Base-by-base conservation (phyloP, 2,888 invertebrate genomes). In the Melikaiella ostensackeni region DNA sequence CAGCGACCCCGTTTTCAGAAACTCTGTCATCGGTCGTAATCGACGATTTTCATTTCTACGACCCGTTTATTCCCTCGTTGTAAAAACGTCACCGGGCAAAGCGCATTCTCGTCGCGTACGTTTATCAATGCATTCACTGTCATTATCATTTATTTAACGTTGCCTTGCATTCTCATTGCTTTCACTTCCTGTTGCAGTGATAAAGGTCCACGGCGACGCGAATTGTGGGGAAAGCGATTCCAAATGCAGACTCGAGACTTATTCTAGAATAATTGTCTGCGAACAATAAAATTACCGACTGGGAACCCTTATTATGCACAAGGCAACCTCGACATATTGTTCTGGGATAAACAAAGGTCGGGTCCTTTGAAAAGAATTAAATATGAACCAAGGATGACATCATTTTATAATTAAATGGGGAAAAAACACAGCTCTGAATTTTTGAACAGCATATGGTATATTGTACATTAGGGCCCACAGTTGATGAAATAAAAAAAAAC, bases 131-230 rank as follows among this genome's bases (percentile, higher is more conserved):
- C 66, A 24, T 66, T 66, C 66, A 66, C 66, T 66, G 66, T 46
- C 66, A 66, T 66, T 66, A 66, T 66, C 66, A 66, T 66, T 66
- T 66, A 66, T 66, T 42, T 42, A 46, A 66, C 66, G 66, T 8
- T 42, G 24, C 24, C 38, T 64, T 64, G 64, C 64, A 64, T 38
- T 64, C 64, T 13, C 38, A 64, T 64, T 66, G 66, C 66, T 66
- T 66, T 66, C 66, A 66, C 66, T 66, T 66, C 66, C 66, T 66
- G 24, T 19, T 66, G 21, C 64, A 64, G 64, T 64, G 66, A 66
- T 66, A 66, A 66, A 46, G 42, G 46, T 66, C 19, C 35, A 13
- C 21, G 11, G 33, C 35, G 35, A 21, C 38, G 35, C 24, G 24
- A 35, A 63, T 35, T 33, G 33, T 13, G 62, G 30, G 30, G 50